phyloP scores from a whole-genome alignment of 2,888 invertebrate genomes.

The Apoda limacodes region DNA sequence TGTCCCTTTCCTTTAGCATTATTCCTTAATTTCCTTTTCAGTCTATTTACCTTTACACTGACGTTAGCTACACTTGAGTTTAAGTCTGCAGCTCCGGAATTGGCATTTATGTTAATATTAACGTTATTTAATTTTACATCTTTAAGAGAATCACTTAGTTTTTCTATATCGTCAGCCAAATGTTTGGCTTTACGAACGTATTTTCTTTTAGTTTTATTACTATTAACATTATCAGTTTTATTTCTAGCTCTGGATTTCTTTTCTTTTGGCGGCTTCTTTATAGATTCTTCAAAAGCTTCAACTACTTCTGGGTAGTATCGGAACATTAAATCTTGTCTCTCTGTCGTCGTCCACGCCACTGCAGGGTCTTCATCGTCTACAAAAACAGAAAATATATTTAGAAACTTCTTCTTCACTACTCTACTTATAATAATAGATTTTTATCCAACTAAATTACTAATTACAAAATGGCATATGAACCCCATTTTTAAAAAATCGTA shows the following conservation, averaged over 20 bases:
- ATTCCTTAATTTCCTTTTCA: slow-evolving; percentile 49
- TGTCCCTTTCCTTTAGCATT: slow-evolving; percentile 34
- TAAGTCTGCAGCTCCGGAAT: slow-evolving; percentile 17
- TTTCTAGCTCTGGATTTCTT: slow-evolving; percentile 36
- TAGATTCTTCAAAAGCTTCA: slow-evolving; percentile 63
- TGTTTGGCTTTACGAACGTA: slow-evolving; percentile 43
- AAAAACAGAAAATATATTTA: slow-evolving; percentile 11
- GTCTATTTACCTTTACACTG: slow-evolving; percentile 44
- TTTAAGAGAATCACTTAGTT: slow-evolving; percentile 34
- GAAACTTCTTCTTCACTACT: neutral
- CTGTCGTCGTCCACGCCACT: slow-evolving; percentile 74
- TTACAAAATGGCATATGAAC: neutral
- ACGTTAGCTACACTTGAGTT: slow-evolving; percentile 41
- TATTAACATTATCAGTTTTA: slow-evolving; percentile 33
- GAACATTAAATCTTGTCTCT: slow-evolving; percentile 74
- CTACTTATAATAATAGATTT: too few relatives aligned
- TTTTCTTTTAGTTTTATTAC: slow-evolving; percentile 46
- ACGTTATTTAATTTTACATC: slow-evolving; percentile 28
- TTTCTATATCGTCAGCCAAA: slow-evolving; percentile 22
- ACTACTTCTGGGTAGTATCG: slow-evolving; percentile 74
- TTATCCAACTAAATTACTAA: too few relatives aligned
- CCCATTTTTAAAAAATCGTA: too few relatives aligned
- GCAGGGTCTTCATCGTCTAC: slow-evolving; percentile 56
- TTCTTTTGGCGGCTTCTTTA: slow-evolving; percentile 65
- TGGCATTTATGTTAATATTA: too few relatives aligned